Conservation (phyloP, 2,888 invertebrate genomes). For the Drosophila leonis region DNA sequence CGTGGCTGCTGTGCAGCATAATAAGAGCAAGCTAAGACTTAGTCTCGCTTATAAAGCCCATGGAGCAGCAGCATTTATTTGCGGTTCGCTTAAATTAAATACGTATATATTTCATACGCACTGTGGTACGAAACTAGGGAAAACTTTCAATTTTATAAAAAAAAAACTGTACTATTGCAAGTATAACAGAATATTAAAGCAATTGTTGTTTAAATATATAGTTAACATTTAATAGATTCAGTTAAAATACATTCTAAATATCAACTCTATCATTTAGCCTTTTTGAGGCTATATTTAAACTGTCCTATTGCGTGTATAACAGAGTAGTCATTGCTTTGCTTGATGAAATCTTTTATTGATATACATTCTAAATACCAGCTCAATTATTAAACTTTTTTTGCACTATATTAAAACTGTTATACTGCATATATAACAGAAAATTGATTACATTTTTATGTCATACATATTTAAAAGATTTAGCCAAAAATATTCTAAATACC, state of each 20-base stretch:
- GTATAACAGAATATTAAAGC: neutral
- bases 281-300: neutral
- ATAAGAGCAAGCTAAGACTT: constrained; percentile 22
- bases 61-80: constrained; percentile 1
- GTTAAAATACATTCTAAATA: neutral
- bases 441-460: neutral
- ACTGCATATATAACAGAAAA: neutral
- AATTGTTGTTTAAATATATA: neutral
- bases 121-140: constrained; percentile 4
- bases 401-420: neutral
- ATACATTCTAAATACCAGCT: neutral
- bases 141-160: neutral
- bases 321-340: neutral
- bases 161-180: neutral
- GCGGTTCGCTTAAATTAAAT: constrained; percentile 2
- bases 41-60: constrained; percentile 24
- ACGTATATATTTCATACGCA: constrained; percentile 21
- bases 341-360: neutral
- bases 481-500: no score
- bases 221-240: neutral
- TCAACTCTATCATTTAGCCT: neutral
- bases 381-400: neutral
- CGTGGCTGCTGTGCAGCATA: constrained; percentile 19
- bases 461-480: no score
- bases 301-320: neutral